These are phyloP conservation scores for Pachycephus smyrnensis DNA, from an alignment of 2,888 invertebrate genomes.

Conservation along the genomic window DNA sequence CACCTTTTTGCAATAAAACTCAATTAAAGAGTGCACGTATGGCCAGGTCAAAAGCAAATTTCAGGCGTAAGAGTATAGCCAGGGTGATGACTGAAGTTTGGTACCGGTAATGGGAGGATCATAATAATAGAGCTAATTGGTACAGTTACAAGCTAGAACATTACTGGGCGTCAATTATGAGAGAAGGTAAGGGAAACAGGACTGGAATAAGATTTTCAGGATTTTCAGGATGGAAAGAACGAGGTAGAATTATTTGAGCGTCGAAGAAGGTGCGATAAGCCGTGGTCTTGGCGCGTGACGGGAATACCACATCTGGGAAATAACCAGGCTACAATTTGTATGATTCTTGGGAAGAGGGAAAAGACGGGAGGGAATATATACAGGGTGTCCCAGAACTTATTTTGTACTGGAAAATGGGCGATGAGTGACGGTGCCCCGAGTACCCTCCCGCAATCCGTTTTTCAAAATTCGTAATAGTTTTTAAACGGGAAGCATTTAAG, in stretches of 20 bases:
- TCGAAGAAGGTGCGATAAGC: neutral
- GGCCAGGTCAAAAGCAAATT: slow-evolving; percentile 65
- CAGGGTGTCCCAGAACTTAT: too few species aligned
- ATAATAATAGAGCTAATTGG: neutral
- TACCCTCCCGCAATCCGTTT: too few species aligned
- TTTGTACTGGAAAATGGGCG: too few species aligned
- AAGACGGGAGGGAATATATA: neutral
- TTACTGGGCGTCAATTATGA: neutral
- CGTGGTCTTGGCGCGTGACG: neutral
- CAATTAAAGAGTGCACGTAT: slow-evolving; percentile 49
- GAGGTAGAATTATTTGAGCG: neutral
- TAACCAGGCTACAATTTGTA: neutral
- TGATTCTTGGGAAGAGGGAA: neutral
- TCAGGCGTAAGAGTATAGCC: slow-evolving; percentile 63
- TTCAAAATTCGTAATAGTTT: too few species aligned
- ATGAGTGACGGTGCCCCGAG: too few species aligned
- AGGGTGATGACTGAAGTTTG: neutral
- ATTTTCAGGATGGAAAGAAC: neutral
- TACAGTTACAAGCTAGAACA: neutral
- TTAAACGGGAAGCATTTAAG: too few species aligned
- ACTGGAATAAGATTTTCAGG: neutral
- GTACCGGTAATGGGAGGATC: neutral
- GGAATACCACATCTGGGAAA: neutral
- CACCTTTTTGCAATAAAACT: slow-evolving; percentile 55
- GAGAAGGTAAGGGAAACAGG: slow-evolving; percentile 24